Conservation (phyloP, 2,797 vertebrate genomes). For the Gallinago nigripennis region DNA sequence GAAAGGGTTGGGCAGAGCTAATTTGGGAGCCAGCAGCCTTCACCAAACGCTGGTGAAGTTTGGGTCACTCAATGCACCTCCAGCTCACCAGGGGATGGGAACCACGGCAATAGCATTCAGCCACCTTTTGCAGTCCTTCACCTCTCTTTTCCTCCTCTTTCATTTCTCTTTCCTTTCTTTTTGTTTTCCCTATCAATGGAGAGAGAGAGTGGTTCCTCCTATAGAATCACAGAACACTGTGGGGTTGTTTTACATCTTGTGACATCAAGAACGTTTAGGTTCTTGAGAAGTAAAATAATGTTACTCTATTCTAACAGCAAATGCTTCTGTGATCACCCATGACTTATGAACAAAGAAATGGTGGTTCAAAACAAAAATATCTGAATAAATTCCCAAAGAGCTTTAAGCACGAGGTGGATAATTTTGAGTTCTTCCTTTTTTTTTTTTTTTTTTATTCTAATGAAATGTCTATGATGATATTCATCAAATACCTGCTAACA, state of each 20-base stretch:
- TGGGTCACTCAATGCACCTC: rapidly evolving
- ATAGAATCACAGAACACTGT: too few species aligned
- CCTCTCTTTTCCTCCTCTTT: background rate
- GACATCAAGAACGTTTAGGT: background rate
- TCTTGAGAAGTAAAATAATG: background rate
- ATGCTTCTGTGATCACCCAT: background rate
- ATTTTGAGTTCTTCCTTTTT: background rate
- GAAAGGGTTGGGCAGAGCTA: background rate
- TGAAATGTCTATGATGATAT: background rate
- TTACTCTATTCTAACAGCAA: conserved; percentile 1
- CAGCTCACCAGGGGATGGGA: background rate
- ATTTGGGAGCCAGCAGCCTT: background rate
- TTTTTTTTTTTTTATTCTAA: background rate
- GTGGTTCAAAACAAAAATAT: background rate
- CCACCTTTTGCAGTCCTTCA: background rate
- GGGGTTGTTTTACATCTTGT: background rate
- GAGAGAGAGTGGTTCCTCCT: background rate
- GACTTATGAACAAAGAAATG: background rate
- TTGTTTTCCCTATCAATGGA: background rate
- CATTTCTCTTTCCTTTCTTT: background rate
- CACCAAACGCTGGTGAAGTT: background rate
- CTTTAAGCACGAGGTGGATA: background rate
- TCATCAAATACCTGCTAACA: background rate
- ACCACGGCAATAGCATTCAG: background rate
- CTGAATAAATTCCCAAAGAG: background rate